Conservation (phyloP, 2,888 invertebrate species). For the Monochamus alternatus region DNA sequence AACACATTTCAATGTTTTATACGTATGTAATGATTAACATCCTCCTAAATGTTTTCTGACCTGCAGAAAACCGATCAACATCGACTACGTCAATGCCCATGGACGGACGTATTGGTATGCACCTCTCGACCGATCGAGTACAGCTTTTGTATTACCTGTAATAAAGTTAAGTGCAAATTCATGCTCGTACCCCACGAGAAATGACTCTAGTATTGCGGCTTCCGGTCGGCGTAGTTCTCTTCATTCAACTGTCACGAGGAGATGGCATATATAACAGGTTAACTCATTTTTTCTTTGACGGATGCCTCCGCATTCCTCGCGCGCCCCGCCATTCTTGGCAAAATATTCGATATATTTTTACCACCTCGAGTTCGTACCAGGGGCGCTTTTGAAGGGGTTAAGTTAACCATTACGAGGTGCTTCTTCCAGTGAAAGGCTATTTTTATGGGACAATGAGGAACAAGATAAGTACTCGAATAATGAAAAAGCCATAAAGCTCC, state of each 20-base stretch:
- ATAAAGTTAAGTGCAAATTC: slow-evolving; percentile 71
- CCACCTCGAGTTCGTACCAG: not conserved
- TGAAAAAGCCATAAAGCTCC: too few species aligned
- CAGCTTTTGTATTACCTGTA: slow-evolving; percentile 50
- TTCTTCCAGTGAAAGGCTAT: not conserved
- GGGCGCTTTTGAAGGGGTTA: not conserved
- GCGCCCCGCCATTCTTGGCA: slow-evolving; percentile 9
- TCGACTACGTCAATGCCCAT: not conserved
- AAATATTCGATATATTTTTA: not conserved
- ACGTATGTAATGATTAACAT: too few species aligned
- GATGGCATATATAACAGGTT: slow-evolving; percentile 43
- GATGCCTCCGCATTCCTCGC: slow-evolving; percentile 28
- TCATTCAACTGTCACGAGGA: slow-evolving; percentile 47
- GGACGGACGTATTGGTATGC: slow-evolving; percentile 12
- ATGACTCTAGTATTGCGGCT: slow-evolving; percentile 61
- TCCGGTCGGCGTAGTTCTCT: slow-evolving; percentile 58
- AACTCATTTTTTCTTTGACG: slow-evolving; percentile 30
- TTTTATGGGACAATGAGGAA: too few species aligned
- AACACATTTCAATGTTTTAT: too few species aligned
- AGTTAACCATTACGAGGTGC: not conserved
- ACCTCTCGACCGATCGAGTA: slow-evolving; percentile 16
- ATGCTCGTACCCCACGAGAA: slow-evolving; percentile 64
- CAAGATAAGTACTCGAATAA: too few species aligned
- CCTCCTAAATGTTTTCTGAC: not conserved
- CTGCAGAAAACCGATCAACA: not conserved